Conservation (phyloP, 2,888 invertebrate species). For the Isoperla grammatica region DNA sequence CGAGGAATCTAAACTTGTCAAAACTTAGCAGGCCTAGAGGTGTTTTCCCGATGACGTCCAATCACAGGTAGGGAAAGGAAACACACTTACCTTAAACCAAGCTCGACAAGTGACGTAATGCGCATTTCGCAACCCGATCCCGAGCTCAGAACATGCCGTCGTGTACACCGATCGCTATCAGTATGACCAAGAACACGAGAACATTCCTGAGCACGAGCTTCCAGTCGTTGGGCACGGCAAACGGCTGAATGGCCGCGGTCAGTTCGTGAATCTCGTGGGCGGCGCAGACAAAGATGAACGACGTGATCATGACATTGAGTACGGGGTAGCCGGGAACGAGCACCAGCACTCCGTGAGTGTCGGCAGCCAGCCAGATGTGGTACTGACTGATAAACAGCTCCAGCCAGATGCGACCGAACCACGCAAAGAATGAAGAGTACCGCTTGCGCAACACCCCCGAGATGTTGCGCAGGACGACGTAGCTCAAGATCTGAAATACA, state of each 20-base stretch:
- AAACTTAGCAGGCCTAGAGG: too few species aligned
- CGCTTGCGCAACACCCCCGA: conserved; percentile 82
- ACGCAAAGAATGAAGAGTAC: conserved; percentile 89
- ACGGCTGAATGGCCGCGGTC: conserved; percentile 71
- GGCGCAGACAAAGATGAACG: conserved; percentile 92
- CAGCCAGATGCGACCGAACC: conserved; percentile 89
- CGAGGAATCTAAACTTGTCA: too few species aligned
- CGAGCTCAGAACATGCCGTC: conserved; percentile 84
- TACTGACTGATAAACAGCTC: conserved; percentile 88
- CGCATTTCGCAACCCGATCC: too few species aligned
- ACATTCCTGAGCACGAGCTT: conserved; percentile 70
- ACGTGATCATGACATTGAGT: conserved; percentile 84
- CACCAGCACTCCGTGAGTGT: conserved; percentile 87
- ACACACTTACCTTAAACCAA: too few species aligned
- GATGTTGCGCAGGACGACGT: conserved; percentile 80
- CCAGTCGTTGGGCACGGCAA: conserved; percentile 88
- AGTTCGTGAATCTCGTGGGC: conserved; percentile 84
- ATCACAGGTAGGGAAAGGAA: too few species aligned
- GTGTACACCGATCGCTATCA: conserved; percentile 86
- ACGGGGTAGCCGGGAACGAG: conserved; percentile 89
- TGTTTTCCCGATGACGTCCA: too few species aligned
- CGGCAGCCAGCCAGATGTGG: conserved; percentile 94
- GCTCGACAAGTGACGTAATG: too few species aligned
- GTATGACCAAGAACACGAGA: conserved; percentile 69
- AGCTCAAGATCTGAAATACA: conserved; percentile 65